Percentiles rank a stretch among this genome's conserved stretches.
These are phyloP conservation scores for Leucophora obtusa DNA, from an alignment of 2,888 invertebrate genomes.

Conservation along the genomic window DNA sequence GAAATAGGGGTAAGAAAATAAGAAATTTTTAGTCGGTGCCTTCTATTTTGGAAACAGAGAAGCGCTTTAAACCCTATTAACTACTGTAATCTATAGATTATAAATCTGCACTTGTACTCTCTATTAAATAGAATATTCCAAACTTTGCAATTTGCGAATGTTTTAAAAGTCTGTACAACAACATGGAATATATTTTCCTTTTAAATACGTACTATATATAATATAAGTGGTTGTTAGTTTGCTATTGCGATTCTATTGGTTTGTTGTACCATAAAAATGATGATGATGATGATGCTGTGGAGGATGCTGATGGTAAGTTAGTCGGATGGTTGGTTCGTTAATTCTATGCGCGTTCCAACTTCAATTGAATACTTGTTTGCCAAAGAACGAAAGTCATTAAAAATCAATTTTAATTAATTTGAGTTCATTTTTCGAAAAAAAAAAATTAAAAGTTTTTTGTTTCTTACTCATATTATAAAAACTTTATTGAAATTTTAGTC, in stretches of 20 bases:
- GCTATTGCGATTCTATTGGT: constrained; percentile 31
- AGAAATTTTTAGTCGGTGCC: too few species aligned
- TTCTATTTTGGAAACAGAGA: too few species aligned
- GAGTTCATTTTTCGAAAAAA: constrained; percentile 33
- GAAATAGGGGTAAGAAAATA: too few species aligned
- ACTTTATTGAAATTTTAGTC: not conserved
- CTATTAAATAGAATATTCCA: too few species aligned
- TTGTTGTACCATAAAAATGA: not conserved
- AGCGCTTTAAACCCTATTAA: too few species aligned
- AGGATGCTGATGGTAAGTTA: not conserved
- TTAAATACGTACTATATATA: not conserved
- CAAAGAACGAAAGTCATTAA: constrained; percentile 58
- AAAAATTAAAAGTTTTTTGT: constrained; percentile 9
- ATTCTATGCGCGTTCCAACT: constrained; percentile 9
- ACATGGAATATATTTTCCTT: too few species aligned
- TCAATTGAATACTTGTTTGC: constrained; percentile 37
- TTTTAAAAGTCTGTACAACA: too few species aligned
- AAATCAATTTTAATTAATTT: constrained; percentile 63
- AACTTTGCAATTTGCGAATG: too few species aligned
- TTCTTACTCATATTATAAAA: not conserved
- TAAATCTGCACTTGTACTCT: too few species aligned
- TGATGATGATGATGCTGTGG: constrained; percentile 10
- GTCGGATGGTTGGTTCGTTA: not conserved
- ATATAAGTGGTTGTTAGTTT: constrained; percentile 27
- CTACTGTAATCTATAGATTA: too few species aligned